Percentiles rank a stretch among this genome's conserved stretches.
These are phyloP conservation scores for Poecile montanus DNA, from an alignment of 2,797 vertebrate genomes.

Conservation along the genomic window DNA sequence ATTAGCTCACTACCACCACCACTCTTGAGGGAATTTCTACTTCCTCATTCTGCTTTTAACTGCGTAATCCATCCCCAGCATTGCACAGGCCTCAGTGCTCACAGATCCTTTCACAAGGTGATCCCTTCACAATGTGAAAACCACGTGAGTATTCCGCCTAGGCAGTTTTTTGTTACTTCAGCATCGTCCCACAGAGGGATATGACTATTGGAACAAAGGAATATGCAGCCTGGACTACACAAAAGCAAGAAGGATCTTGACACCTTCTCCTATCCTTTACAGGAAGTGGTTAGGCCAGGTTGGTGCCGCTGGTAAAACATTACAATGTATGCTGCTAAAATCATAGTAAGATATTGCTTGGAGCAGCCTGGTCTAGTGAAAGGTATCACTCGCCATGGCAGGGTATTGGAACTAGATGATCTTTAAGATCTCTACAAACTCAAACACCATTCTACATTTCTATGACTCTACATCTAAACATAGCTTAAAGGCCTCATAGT, in stretches of 20 bases:
- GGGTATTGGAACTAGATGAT: neutral
- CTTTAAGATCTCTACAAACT: neutral
- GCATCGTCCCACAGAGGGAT: neutral
- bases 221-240: neutral
- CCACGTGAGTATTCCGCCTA: neutral
- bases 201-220: neutral
- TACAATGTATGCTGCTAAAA: neutral
- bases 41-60: neutral
- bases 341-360: neutral
- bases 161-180: neutral
- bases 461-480: neutral
- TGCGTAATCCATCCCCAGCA: neutral
- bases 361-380: neutral
- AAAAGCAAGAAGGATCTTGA: neutral
- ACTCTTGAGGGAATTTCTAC: rapidly evolving
- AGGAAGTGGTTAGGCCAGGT: neutral
- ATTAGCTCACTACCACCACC: neutral
- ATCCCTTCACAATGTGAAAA: neutral
- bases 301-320: neutral
- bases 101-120: neutral
- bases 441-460: neutral
- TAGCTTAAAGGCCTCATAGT: neutral
- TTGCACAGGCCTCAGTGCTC: neutral
- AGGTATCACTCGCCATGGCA: neutral
- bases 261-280: neutral